Evolutionary conservation across 2,888 invertebrate species (phyloP).

Genomic region (Tuberolachnus salignus): DNA sequence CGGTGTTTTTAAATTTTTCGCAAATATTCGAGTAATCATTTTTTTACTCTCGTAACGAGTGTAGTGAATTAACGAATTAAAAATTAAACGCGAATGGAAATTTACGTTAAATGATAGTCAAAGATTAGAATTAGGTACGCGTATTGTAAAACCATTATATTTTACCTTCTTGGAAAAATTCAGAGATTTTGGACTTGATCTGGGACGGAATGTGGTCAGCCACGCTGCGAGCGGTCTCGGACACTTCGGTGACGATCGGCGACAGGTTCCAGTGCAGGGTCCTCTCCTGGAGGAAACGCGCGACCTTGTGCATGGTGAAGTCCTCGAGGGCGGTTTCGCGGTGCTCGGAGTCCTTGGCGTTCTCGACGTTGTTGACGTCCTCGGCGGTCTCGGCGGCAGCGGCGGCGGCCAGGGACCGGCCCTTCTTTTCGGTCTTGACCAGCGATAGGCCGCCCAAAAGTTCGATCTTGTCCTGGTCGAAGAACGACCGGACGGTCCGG

Average conservation of each 20-base stretch:
- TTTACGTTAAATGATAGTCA: too few species aligned
- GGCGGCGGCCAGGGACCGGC: conserved; percentile 6
- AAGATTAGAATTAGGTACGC: too few species aligned
- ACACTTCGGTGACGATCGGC: conserved; percentile 63
- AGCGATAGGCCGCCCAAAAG: conserved; percentile 67
- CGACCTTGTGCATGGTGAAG: conserved; percentile 66
- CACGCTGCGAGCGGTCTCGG: conserved; percentile 63
- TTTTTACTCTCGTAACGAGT: too few species aligned
- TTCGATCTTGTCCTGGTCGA: conserved; percentile 68
- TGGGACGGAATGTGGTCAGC: conserved; percentile 67
- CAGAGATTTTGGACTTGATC: conserved; percentile 66
- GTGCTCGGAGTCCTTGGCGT: conserved; percentile 65
- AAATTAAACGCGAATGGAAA: too few species aligned
- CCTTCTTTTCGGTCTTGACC: conserved; percentile 61
- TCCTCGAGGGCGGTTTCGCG: conserved; percentile 68
- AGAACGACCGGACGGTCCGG: conserved; percentile 68
- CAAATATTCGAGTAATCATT: too few species aligned
- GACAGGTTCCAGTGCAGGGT: conserved; percentile 66
- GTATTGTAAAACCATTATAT: too few species aligned
- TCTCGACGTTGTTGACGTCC: conserved; percentile 61
- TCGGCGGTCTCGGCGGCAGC: conserved; percentile 63
- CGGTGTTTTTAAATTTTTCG: too few species aligned
- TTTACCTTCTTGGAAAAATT: conserved; percentile 67
- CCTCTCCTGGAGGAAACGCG: conserved; percentile 68
- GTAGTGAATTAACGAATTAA: too few species aligned